Percentiles rank a stretch among this genome's conserved stretches.
Conservation (phyloP, 2,113 vertebrate genomes). For the Perca flavescens region DNA sequence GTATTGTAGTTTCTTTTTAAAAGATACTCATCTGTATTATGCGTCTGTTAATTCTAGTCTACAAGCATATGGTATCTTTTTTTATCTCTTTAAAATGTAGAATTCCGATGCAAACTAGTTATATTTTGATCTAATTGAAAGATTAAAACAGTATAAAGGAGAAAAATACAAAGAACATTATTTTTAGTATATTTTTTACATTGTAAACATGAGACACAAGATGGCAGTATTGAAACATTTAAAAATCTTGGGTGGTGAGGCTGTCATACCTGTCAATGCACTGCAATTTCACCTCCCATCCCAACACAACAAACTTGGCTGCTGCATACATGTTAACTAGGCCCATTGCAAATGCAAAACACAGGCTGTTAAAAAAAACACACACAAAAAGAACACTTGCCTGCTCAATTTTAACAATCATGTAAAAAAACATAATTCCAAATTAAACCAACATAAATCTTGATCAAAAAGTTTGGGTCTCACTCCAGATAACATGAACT, state of each 20-base stretch:
- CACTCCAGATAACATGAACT: conserved; percentile 44
- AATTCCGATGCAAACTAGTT: neutral
- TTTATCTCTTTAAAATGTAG: neutral
- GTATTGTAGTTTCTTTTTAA: no score
- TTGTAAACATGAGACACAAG: conserved; percentile 66
- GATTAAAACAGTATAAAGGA: neutral
- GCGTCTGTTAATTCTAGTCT: neutral
- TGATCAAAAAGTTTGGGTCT: conserved; percentile 54
- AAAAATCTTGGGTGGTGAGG: neutral
- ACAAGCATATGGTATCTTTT: neutral
- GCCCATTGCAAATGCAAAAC: conserved; percentile 28
- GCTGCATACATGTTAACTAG: conserved; percentile 27
- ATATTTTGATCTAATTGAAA: neutral
- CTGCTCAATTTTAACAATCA: conserved; percentile 31
- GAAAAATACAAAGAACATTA: neutral
- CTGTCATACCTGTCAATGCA: neutral
- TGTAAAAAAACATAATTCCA: conserved; percentile 16
- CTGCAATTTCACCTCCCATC: conserved; percentile 29
- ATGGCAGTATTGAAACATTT: conserved; percentile 81
- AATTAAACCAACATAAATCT: conserved; percentile 52
- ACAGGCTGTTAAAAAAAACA: conserved; percentile 7
- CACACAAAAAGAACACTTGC: neutral
- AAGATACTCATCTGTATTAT: neutral
- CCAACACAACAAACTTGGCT: conserved; percentile 36
- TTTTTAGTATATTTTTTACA: neutral